These are phyloP conservation scores for Fragum sueziense DNA, from an alignment of 2,888 invertebrate genomes.

Conservation along the genomic window DNA sequence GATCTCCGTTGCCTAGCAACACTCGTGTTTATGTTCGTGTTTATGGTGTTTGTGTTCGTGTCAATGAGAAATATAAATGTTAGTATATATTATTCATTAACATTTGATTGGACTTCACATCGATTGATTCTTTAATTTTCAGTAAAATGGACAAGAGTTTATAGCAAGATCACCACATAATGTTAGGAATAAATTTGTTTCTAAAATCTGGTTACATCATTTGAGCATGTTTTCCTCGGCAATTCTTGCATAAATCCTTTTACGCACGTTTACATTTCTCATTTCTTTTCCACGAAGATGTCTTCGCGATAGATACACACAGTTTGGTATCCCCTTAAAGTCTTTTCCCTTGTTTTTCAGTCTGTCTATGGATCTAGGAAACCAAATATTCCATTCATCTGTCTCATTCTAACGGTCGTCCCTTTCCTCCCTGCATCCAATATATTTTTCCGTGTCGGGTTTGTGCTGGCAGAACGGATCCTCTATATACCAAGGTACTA, in stretches of 20 bases:
- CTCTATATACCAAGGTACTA: conserved; percentile 80
- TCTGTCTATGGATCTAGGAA: too few relatives aligned
- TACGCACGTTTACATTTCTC: too few relatives aligned
- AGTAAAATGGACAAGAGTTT: background rate
- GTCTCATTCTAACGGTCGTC: conserved; percentile 60
- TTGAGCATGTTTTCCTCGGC: too few relatives aligned
- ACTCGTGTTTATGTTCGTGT: conserved; percentile 84
- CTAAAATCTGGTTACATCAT: too few relatives aligned
- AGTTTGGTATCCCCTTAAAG: too few relatives aligned
- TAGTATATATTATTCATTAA: background rate
- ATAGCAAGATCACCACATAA: background rate
- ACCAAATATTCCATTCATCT: conserved; percentile 33
- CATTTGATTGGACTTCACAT: too few relatives aligned
- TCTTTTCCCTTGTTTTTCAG: too few relatives aligned
- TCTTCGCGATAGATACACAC: too few relatives aligned
- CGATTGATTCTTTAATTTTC: too few relatives aligned
- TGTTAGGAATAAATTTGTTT: too few relatives aligned
- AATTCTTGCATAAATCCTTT: too few relatives aligned
- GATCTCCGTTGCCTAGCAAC: conserved; percentile 90
- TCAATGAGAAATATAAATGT: conserved; percentile 5
- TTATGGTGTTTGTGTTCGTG: background rate
- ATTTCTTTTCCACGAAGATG: too few relatives aligned
- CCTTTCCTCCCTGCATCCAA: conserved; percentile 79
- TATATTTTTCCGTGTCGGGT: conserved; percentile 84
- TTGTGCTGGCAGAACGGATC: conserved; percentile 79